These are phyloP conservation scores for Alaudala cheleensis DNA, from an alignment of 2,113 vertebrate genomes.

Conservation along the genomic window DNA sequence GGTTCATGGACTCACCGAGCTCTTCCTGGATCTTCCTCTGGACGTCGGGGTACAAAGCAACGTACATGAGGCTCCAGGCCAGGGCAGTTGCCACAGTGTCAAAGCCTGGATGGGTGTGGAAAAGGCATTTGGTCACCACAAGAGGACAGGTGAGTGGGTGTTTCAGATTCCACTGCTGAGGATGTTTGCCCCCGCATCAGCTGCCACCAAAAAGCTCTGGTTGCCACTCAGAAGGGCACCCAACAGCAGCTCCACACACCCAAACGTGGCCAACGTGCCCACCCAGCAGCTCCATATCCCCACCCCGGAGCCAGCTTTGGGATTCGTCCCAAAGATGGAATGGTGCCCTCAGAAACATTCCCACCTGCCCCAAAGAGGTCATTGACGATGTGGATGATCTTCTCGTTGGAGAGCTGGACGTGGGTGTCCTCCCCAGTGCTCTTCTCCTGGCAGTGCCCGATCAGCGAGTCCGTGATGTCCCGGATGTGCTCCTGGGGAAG, in stretches of 20 bases:
- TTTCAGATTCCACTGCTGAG: not conserved
- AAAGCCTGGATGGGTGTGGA: constrained; percentile 77
- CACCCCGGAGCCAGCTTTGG: not conserved
- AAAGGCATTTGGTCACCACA: not conserved
- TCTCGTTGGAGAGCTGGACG: constrained; percentile 75
- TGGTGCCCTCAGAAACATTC: not conserved
- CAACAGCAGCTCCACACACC: not conserved
- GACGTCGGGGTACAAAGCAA: constrained; percentile 82
- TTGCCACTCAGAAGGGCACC: accelerated
- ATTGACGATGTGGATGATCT: constrained; percentile 80
- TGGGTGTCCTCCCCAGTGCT: constrained; percentile 77
- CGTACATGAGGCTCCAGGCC: constrained; percentile 86
- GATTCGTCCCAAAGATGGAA: accelerated
- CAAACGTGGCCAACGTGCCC: accelerated
- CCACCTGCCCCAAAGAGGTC: constrained; percentile 96
- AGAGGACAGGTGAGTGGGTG: accelerated
- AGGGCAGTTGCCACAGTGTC: constrained; percentile 82
- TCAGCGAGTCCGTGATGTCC: constrained; percentile 93
- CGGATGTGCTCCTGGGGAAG: constrained; percentile 81
- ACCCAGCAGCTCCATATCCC: accelerated
- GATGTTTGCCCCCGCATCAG: not conserved
- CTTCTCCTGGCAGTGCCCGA: constrained; percentile 86
- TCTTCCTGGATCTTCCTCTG: constrained; percentile 86
- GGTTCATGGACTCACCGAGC: constrained; percentile 75
- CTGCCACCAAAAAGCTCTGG: not conserved